These are phyloP conservation scores for Siphonodentalium dalli DNA, from an alignment of 2,888 invertebrate genomes.

Conservation along the genomic window DNA sequence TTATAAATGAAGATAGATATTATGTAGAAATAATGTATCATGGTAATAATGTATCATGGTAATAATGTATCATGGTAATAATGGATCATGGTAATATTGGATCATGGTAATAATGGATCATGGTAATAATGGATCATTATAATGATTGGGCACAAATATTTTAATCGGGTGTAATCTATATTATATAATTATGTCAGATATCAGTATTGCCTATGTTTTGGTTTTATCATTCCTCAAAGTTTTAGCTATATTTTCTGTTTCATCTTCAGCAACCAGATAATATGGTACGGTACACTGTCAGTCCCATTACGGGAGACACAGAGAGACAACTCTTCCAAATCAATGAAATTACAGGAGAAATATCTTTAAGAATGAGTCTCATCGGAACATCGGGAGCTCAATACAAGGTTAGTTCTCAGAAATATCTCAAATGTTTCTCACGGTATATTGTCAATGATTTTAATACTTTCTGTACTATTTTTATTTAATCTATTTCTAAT, in stretches of 20 bases:
- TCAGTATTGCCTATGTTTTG: neutral
- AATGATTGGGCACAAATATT: neutral
- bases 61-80: too few species aligned
- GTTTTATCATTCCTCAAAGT: neutral
- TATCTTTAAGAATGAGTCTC: conserved; percentile 38
- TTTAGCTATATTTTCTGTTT: neutral
- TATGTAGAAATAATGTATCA: too few species aligned
- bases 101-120: too few species aligned
- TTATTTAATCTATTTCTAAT: too few species aligned
- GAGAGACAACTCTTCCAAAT: conserved; percentile 38
- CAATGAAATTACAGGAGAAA: conserved; percentile 30
- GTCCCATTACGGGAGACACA: conserved; percentile 20
- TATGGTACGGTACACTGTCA: conserved; percentile 40
- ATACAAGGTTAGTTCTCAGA: conserved; percentile 39
- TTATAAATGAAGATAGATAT: too few species aligned
- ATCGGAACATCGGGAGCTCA: conserved; percentile 29
- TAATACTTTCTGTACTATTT: too few species aligned
- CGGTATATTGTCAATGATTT: too few species aligned
- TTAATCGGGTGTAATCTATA: neutral
- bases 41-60: too few species aligned
- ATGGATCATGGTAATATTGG: too few species aligned
- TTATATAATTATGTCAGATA: neutral
- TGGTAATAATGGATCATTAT: neutral
- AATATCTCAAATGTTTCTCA: too few species aligned
- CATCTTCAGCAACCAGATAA: conserved; percentile 52